These are phyloP conservation scores for Celastrina argiolus DNA, from an alignment of 2,888 invertebrate genomes.

Conservation along the genomic window DNA sequence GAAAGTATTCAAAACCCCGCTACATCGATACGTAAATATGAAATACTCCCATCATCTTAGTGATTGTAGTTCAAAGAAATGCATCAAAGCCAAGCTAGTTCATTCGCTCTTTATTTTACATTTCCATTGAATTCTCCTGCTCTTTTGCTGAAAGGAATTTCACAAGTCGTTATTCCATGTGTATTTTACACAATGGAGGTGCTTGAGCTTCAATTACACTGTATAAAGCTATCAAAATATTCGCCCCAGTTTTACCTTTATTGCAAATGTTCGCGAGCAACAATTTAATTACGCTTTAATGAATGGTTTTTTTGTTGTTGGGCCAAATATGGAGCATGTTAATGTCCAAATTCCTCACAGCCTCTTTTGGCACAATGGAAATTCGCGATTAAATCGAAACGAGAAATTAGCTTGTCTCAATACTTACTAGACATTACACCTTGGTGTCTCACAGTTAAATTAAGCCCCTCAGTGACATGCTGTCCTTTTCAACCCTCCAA, in stretches of 20 bases:
- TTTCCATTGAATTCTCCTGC: conserved; percentile 12
- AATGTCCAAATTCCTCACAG: neutral
- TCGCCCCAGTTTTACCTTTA: conserved; percentile 1
- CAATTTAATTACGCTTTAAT: neutral
- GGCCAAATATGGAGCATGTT: neutral
- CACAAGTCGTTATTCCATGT: neutral
- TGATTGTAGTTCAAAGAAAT: conserved; percentile 3
- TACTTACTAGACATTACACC: no score
- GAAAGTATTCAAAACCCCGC: neutral
- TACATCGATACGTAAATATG: neutral
- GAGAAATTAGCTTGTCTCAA: no score
- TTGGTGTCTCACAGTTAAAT: no score
- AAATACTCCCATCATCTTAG: conserved; percentile 4
- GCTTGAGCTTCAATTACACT: neutral
- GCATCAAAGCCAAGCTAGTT: neutral
- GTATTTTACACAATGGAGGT: neutral
- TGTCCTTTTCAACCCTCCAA: no score
- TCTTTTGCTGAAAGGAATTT: conserved; percentile 10
- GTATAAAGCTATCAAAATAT: conserved; percentile 3
- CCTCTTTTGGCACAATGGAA: no score
- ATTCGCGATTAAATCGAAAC: no score
- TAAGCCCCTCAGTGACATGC: no score
- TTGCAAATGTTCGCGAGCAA: neutral
- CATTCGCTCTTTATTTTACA: conserved; percentile 15
- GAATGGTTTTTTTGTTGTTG: neutral